Percentiles rank a stretch among this genome's conserved stretches.
These are phyloP conservation scores for Poeciliopsis paucimaculata DNA, from an alignment of 2,797 vertebrate genomes.

Conservation along the genomic window DNA sequence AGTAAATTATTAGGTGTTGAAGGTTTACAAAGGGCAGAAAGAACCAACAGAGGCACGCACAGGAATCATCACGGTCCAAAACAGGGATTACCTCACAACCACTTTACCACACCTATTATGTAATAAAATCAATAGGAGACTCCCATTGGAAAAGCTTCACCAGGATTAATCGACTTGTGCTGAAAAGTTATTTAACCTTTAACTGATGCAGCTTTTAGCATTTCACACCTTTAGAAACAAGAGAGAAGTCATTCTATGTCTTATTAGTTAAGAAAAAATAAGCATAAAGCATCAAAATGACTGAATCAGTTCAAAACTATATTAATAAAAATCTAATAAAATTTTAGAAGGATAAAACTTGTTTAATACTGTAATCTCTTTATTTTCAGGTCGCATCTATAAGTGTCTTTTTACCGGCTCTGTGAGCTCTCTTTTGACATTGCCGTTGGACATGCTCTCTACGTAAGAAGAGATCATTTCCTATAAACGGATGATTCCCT, in stretches of 20 bases:
- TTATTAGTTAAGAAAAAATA: background rate
- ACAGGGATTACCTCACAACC: background rate
- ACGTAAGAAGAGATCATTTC: conserved; percentile 88
- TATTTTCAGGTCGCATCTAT: conserved; percentile 93
- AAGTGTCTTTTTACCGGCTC: conserved; percentile 99
- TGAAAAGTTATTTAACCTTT: background rate
- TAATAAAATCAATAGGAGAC: background rate
- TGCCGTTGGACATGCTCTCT: conserved; percentile 98
- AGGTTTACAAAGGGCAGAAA: background rate
- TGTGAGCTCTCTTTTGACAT: conserved; percentile 98
- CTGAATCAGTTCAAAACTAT: background rate
- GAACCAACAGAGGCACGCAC: background rate
- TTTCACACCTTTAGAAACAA: background rate
- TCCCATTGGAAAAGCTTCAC: background rate
- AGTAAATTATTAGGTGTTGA: background rate
- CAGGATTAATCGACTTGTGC: background rate
- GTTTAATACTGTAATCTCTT: background rate
- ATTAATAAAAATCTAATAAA: background rate
- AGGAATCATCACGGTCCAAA: background rate
- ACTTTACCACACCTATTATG: background rate
- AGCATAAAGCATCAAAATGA: background rate
- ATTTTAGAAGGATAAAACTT: background rate
- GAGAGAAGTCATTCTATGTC: background rate
- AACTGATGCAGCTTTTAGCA: background rate
- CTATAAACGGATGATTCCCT: background rate